Base-by-base conservation (phyloP, 1,140 invertebrate species). In the Brachionus koreanus region DNA sequence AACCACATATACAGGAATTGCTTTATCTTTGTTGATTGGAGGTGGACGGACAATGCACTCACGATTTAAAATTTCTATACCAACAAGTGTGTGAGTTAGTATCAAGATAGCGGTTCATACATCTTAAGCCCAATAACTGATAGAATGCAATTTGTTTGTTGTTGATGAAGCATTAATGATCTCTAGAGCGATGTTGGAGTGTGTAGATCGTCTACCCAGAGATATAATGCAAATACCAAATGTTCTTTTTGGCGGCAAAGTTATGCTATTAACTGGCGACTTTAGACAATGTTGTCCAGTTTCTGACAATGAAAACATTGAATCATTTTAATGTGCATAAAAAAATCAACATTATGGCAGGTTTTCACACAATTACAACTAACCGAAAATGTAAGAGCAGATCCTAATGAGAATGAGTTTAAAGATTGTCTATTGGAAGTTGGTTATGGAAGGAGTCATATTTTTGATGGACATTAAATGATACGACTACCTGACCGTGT, bases 1-100 rank as follows among this genome's bases (percentile, higher is more conserved):
- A 6, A 83, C 90, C 46, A 90, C 90, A 75, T 90, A 87, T 61
- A 90, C 90, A 33, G 90, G 89, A n/a, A n/a, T n/a, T 75, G 90
- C 90, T 29, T 88, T 90, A 29, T 90, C 88, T 57, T 85, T 91
- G 19, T 83, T 91, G 63, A 46, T 46, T 46, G 72, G 85, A 75
- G 87, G 87, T 83, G 90, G 90, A 19, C 83, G 87, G 85, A 91
- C 89, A 39, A 87, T 87, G 63, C 89, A 91, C 87, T 90, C 87
- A 7, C 85, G 86, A 74, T 88, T 91, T 25, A 90, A 90, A 84
- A 82, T 90, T 16, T 86, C 88, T 49, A 83, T 89, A 13, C 69
- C 84, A 46, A 5, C 83, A 12, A 87, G 23, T 83, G 85, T 87
- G 83, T 81, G 19, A 35, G 83, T 85, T 82, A 84, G 77, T 33